Evolutionary conservation across 1,140 invertebrate genomes (phyloP).

Genomic region (Apis mellifera): Amel_HAv3.1 CM009940.2:10598001-10598500

Average conservation of each 20-base stretch:
- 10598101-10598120: not conserved
- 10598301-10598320: constrained; percentile 19
- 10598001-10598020: too few relatives aligned
- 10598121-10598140: not conserved
- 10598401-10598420: constrained; percentile 56
- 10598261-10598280: constrained; percentile 55
- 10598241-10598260: constrained; percentile 66
- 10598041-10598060: not conserved
- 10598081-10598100: not conserved
- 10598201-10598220: constrained; percentile 63
- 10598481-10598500: not conserved
- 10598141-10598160: constrained; percentile 27
- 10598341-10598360: not conserved
- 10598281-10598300: constrained; percentile 38
- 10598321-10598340: not conserved
- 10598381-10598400: constrained; percentile 53
- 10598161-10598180: constrained; percentile 27
- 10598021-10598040: too few relatives aligned
- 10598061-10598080: not conserved
- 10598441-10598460: constrained; percentile 26
- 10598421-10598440: constrained; percentile 12
- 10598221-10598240: constrained; percentile 70
- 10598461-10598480: constrained; percentile 8
- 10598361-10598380: not conserved
- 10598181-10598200: constrained; percentile 27